Percentiles rank a stretch among this genome's conserved stretches.
Evolutionary conservation across 1,140 invertebrate genomes (phyloP).

Genomic region (Hypsibius dujardini): DNA sequence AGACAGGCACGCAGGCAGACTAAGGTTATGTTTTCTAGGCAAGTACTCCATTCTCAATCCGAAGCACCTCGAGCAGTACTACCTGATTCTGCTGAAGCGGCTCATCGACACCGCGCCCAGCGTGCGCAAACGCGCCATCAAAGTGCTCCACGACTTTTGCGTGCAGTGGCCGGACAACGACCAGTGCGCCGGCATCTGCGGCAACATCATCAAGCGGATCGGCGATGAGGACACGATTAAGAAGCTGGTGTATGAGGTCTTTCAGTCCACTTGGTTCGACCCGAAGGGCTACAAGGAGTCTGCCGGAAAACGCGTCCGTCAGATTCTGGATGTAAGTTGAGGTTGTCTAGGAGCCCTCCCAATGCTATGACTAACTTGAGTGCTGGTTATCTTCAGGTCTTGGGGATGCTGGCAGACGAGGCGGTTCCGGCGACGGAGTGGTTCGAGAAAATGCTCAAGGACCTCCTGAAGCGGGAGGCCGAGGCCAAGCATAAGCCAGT

Average conservation of each 20-base stretch:
- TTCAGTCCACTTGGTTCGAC: conserved; percentile 57
- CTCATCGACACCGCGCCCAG: conserved; percentile 96
- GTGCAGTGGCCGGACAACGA: conserved; percentile 84
- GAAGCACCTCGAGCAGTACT: conserved; percentile 90
- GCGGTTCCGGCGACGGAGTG: conserved; percentile 48
- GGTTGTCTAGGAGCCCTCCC: too few species aligned
- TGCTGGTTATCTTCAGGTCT: conserved; percentile 25
- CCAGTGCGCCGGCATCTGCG: conserved; percentile 95
- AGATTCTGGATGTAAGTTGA: conserved; percentile 51
- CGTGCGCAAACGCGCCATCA: conserved; percentile 92
- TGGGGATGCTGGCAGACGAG: conserved; percentile 50
- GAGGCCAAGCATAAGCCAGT: conserved; percentile 58
- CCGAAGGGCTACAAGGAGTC: conserved; percentile 48
- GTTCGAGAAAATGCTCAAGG: conserved; percentile 82
- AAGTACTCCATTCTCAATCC: conserved; percentile 85
- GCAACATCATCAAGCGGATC: conserved; percentile 89
- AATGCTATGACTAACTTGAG: too few species aligned
- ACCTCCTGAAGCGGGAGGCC: conserved; percentile 69
- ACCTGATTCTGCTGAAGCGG: conserved; percentile 79
- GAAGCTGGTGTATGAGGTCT: conserved; percentile 95
- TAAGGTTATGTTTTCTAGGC: too few species aligned
- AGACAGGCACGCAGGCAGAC: too few species aligned
- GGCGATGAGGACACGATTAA: conserved; percentile 76
- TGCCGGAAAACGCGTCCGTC: conserved; percentile 66
- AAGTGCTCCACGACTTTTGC: conserved; percentile 95